Evolutionary conservation across 1,140 invertebrate genomes (phyloP).

Genomic region (Drosophila virilis): DNA sequence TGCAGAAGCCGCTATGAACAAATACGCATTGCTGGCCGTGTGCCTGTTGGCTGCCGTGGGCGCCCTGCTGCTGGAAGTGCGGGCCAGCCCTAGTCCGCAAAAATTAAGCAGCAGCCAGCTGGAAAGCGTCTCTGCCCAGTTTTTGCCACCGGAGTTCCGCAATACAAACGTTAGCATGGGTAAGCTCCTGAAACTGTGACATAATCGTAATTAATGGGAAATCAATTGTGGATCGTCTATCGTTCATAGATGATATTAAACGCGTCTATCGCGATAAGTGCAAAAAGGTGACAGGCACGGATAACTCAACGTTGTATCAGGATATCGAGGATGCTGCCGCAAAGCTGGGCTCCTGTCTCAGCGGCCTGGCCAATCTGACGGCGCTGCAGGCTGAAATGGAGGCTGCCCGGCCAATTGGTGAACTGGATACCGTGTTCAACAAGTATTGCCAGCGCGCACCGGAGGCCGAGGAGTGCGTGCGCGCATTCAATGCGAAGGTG

Average conservation of each 20-base stretch:
- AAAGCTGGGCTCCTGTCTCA: conserved; percentile 84
- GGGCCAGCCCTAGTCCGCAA: conserved; percentile 43
- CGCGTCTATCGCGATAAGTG: conserved; percentile 72
- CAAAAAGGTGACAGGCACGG: conserved; percentile 63
- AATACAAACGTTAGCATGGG: conserved; percentile 67
- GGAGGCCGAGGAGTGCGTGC: conserved; percentile 86
- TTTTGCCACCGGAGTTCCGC: conserved; percentile 66
- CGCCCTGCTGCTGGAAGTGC: conserved; percentile 58
- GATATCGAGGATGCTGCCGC: conserved; percentile 71
- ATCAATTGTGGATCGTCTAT: no score
- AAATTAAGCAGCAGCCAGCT: conserved; percentile 47
- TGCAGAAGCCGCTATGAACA: conserved; percentile 50
- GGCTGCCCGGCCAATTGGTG: conserved; percentile 86
- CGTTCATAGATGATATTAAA: conserved; percentile 57
- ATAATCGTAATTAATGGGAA: neutral
- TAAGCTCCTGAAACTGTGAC: conserved; percentile 32
- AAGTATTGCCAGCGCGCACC: conserved; percentile 88
- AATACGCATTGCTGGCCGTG: conserved; percentile 54
- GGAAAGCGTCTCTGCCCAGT: conserved; percentile 56
- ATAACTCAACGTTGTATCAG: conserved; percentile 67
- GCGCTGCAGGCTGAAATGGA: conserved; percentile 87
- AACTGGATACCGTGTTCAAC: conserved; percentile 88
- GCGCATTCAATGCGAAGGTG: conserved; percentile 86
- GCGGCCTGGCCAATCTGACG: conserved; percentile 85
- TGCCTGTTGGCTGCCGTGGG: conserved; percentile 61